Conservation (phyloP, 2,888 invertebrate species). For the Lysandra bellargus region DNA sequence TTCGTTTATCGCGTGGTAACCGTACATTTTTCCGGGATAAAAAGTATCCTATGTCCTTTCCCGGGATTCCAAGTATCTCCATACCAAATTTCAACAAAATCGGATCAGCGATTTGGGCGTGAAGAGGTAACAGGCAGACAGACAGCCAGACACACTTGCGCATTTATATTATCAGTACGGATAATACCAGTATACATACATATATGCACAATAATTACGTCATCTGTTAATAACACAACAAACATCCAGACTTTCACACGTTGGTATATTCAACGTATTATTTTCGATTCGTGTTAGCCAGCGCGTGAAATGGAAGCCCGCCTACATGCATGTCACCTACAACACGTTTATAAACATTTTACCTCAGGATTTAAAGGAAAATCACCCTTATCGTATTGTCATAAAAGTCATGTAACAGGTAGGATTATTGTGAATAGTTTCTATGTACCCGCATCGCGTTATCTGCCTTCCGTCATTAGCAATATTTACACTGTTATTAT, state of each 20-base stretch:
- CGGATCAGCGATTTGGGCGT: too few species aligned
- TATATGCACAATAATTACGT: neutral
- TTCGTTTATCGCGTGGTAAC: too few species aligned
- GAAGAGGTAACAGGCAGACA: too few species aligned
- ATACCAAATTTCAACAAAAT: too few species aligned
- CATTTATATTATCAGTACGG: too few species aligned
- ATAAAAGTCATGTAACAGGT: neutral
- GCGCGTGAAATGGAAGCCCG: slow-evolving; percentile 22
- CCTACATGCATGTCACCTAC: slow-evolving; percentile 12
- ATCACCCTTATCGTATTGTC: neutral
- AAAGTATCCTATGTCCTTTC: too few species aligned
- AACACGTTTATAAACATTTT: neutral
- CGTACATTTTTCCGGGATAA: too few species aligned
- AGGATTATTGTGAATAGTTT: neutral
- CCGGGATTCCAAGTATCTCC: too few species aligned
- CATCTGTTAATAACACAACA: neutral
- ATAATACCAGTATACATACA: too few species aligned
- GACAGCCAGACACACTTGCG: too few species aligned
- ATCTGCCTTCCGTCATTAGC: neutral
- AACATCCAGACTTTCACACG: neutral
- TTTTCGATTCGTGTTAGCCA: slow-evolving; percentile 21
- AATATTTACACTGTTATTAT: neutral
- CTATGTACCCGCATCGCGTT: neutral
- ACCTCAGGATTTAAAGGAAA: neutral
- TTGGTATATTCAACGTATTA: neutral